These are phyloP conservation scores for Cygnus atratus DNA, from an alignment of 2,113 vertebrate genomes.

Conservation along the genomic window DNA sequence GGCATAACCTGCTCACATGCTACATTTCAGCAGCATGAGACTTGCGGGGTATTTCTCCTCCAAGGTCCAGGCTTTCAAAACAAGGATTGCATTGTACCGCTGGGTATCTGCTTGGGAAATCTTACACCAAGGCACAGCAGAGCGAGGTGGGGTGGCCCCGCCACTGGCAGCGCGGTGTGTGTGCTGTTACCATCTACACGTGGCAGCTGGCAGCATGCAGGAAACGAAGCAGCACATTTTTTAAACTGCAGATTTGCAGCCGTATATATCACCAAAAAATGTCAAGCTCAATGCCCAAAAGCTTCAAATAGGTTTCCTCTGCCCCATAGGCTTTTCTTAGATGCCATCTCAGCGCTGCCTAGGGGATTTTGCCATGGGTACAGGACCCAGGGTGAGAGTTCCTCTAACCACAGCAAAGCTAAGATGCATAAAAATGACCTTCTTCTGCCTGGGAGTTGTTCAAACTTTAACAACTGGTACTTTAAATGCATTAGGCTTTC, in stretches of 20 bases:
- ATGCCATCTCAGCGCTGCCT: not conserved
- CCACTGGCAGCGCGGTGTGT: fast-evolving
- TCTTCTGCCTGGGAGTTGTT: not conserved
- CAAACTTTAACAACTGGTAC: not conserved
- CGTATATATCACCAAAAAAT: not conserved
- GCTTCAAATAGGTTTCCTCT: not conserved
- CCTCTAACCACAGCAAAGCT: not conserved
- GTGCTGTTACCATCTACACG: not conserved
- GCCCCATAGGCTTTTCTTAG: not conserved
- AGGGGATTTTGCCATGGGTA: not conserved
- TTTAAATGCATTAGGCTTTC: not conserved
- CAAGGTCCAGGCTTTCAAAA: not conserved
- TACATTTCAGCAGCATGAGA: not conserved
- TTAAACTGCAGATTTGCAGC: not conserved
- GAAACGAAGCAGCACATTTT: not conserved
- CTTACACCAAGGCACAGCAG: not conserved
- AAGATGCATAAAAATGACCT: not conserved
- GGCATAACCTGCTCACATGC: not conserved
- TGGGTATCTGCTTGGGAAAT: constrained; percentile 10
- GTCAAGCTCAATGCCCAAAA: not conserved
- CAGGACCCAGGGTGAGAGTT: not conserved
- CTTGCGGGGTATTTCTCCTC: not conserved
- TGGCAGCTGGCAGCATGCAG: not conserved
- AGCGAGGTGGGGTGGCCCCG: not conserved
- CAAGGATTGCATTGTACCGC: not conserved